A percentile compares a stretch with the other conserved stretches of the same genome.
Conservation (phyloP, 2,113 vertebrate species). For the Myrmophylax atrothorax region DNA sequence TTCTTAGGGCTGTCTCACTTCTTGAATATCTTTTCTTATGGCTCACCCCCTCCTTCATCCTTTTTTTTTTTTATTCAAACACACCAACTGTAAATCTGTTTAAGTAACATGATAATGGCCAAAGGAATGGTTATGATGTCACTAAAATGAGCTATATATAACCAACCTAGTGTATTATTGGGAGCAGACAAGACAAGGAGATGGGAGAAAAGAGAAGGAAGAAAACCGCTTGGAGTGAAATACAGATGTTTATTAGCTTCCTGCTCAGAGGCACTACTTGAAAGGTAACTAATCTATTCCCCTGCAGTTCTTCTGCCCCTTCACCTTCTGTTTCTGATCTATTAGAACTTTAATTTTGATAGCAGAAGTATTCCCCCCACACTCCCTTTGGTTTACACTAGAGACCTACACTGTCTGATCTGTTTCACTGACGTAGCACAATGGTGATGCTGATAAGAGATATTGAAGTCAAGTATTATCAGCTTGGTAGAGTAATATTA, state of each 20-base stretch:
- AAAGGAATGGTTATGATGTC: conserved; percentile 55
- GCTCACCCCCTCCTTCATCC: not conserved
- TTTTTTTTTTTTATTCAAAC: conserved; percentile 35
- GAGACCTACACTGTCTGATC: not conserved
- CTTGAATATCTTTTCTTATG: not conserved
- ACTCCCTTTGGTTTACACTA: not conserved
- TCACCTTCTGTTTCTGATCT: not conserved
- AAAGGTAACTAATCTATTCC: not conserved
- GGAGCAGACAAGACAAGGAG: conserved; percentile 24
- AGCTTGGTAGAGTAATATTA: not conserved
- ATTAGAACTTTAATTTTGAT: conserved; percentile 40
- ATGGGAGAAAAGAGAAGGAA: not conserved
- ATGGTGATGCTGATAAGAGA: conserved; percentile 24
- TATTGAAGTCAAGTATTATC: conserved; percentile 59
- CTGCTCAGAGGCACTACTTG: not conserved
- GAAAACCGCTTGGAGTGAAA: conserved; percentile 17
- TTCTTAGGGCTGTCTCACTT: not conserved
- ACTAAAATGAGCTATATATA: conserved; percentile 63
- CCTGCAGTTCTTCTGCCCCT: not conserved
- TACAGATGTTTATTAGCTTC: conserved; percentile 32
- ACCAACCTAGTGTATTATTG: conserved; percentile 33
- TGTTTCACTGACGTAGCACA: conserved; percentile 49
- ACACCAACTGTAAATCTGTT: conserved; percentile 7
- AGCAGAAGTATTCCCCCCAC: not conserved
- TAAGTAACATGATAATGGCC: conserved; percentile 60